Evolutionary conservation across 2,113 vertebrate species (phyloP), one percentile per base, ranked within the genome.

Genomic region (Ameiurus melas): DNA sequence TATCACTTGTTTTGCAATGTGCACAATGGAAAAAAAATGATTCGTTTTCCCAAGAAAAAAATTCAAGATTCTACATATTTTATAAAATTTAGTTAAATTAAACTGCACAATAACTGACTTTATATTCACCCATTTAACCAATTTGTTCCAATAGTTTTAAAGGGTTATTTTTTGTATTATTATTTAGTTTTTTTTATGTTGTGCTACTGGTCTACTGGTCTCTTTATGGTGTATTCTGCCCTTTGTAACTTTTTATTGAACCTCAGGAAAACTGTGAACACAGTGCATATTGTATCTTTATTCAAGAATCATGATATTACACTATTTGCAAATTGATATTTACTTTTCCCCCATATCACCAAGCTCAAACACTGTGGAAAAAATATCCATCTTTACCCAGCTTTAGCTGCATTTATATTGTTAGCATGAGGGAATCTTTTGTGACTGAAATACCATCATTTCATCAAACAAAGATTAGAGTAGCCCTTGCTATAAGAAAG

Each of bases 401-500:
- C 80, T 89, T 88, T 57, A 85, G 47, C 55, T 14, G 82, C 71
- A 53, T 89, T 89, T 88, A 87, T 83, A 80, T 91, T 80, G 84
- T 84, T 89, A 86, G 79, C 78, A 70, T 84, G 80, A 89, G 60
- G n/a, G 81, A 88, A 92, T 66, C 55, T 83, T 85, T 85, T 88
- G 86, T 90, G 86, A 88, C 81, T 84, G 60, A 87, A 92, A 85
- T 80, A 88, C 87, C 84, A 66, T 64, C 30, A 89, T 92, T 91
- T 91, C 89, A 84, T 77, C 89, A 87, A 89, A 91, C 86, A 83
- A 77, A 89, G 91, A 92, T 92, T 88, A 90, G 90, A 36, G 82
- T 78, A 86, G 62, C 75, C 87, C 73, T 88, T 39, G 36, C 85
- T 83, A 80, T 90, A 87, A 86, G 85, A 87, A 87, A 68, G 60